These are phyloP conservation scores for Riparia riparia DNA, from an alignment of 2,113 vertebrate genomes.

Conservation along the genomic window DNA sequence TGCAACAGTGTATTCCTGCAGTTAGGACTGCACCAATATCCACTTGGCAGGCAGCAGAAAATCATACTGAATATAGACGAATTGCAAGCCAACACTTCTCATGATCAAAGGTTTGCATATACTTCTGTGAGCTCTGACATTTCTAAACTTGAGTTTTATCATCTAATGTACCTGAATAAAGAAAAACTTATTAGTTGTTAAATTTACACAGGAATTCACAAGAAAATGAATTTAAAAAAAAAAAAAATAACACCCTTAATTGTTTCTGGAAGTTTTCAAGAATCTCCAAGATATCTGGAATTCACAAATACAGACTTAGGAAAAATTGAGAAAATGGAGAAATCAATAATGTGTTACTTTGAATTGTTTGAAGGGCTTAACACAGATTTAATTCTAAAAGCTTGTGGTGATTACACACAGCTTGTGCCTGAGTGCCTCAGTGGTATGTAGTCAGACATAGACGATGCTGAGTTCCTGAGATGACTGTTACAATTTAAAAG, in stretches of 20 bases:
- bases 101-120: neutral
- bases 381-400: neutral
- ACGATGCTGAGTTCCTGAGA: neutral
- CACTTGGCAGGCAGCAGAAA: neutral
- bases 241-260: neutral
- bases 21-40: neutral
- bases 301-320: neutral
- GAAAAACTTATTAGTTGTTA: neutral
- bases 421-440: neutral
- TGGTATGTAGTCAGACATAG: neutral
- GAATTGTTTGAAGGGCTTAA: neutral
- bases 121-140: neutral
- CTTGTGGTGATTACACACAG: accelerated
- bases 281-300: neutral
- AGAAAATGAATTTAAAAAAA: too few species aligned
- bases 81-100: neutral
- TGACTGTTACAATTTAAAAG: neutral
- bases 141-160: neutral
- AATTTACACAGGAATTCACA: neutral
- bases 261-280: neutral
- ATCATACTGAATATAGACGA: neutral
- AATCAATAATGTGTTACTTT: neutral
- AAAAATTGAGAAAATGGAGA: neutral
- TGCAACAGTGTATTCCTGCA: constrained; percentile 15
- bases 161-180: neutral